Base-by-base conservation (phyloP, 2,113 vertebrate species). In the Onychostruthus taczanowskii region DNA sequence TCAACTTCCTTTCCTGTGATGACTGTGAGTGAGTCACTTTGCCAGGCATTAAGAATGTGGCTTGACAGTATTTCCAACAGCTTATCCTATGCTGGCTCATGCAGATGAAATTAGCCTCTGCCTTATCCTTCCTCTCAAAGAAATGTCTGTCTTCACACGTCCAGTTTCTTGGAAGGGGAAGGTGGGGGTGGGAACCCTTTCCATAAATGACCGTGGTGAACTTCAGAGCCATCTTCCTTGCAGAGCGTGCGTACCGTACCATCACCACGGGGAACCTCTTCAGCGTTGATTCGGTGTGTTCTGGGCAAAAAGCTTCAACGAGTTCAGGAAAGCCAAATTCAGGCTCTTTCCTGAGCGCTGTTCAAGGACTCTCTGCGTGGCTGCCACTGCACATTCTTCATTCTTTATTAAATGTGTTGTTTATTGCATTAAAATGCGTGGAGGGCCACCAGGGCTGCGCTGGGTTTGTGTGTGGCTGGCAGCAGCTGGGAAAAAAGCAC, bases 1-100 rank as follows among this genome's bases (percentile, higher is more conserved):
- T 96, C 95, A 91, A 79, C 97, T 97, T 97, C 97, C 96, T 93
- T 96, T 96, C 93, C 95, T 93, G 94, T 96, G 90, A 92, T 92
- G 94, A 84, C 79, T 96, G 74, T 78, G 62, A 86, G 43, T 97
- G 95, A 97, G 68, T 97, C 94, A 96, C 91, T 96, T 94, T 96
- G 93, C 95, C 94, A 95, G 93, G 90, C 96, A 92, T 84, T 93
- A 96, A 96, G 90, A 97, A 84, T 79, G 68, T 61, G 80, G 70
- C 73, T 73, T 79, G 80, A 95, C 87, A 95, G 0, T 92, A 87
- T 80, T 94, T 95, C 91, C 77, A 88, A 94, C 92, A 92, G 43
- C 41, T 95, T 94, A 94, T 82, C 74, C 90, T 96, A 52, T 16
- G 28, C 43, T 67, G 88, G 82, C 53, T 89, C 61, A 75, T 75